Conservation (phyloP, 1,140 invertebrate genomes). For the Proctacanthus coquilletti region DNA sequence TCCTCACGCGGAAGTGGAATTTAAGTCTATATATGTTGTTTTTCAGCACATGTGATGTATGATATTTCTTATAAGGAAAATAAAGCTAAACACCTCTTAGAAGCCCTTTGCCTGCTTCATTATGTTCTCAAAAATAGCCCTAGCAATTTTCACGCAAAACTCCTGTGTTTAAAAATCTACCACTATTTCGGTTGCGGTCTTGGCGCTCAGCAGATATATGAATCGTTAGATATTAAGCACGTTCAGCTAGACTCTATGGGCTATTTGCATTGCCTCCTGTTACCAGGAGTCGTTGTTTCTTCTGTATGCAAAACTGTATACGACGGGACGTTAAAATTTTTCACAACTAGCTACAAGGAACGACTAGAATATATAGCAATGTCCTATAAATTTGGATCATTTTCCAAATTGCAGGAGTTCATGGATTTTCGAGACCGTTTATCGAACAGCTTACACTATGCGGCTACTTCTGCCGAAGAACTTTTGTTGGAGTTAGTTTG, state of each 20-base stretch:
- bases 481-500: conserved; percentile 58
- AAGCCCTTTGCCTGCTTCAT: conserved; percentile 51
- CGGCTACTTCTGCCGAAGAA: conserved; percentile 57
- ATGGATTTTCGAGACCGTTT: conserved; percentile 67
- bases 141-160: conserved; percentile 61
- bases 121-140: conserved; percentile 52
- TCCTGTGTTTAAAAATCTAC: conserved; percentile 56
- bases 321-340: conserved; percentile 65
- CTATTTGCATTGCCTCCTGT: conserved; percentile 59
- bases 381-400: conserved; percentile 87
- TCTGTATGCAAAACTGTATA: conserved; percentile 45
- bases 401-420: conserved; percentile 83
- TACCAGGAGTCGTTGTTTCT: conserved; percentile 52
- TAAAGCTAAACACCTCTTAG: conserved; percentile 40
- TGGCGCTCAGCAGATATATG: conserved; percentile 50
- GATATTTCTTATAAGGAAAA: conserved; percentile 44
- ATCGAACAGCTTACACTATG: conserved; percentile 69
- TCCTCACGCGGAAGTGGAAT: background rate
- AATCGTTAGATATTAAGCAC: conserved; percentile 77
- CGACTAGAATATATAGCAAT: conserved; percentile 81
- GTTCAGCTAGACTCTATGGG: conserved; percentile 86
- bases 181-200: conserved; percentile 51
- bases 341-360: conserved; percentile 74
- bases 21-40: conserved; percentile 1
- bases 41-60: conserved; percentile 50